Evolutionary conservation across 2,888 invertebrate species (phyloP), one percentile per base, ranked within the genome.

Genomic region (Baccha elongata): DNA sequence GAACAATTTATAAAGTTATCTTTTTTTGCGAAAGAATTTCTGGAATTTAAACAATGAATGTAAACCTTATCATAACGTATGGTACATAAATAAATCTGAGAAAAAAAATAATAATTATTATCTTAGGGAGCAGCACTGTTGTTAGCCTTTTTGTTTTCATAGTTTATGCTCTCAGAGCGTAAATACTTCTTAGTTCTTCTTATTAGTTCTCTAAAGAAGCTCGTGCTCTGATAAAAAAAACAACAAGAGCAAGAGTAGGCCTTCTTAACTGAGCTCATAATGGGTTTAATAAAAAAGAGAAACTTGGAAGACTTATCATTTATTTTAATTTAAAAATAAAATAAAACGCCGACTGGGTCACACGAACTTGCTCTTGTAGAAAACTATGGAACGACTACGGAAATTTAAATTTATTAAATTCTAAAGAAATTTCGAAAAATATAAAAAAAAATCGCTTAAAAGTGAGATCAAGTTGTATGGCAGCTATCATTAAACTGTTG

Each of bases 111-210:
- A 15, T 5, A 8, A 42, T 55, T 46, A n/a, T 55, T 32, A 40
- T 64, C 40, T 50, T 7, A 50, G 32, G 64, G 32, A 64, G 58
- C 71, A 78, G 32, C 76, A 71, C 76, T 78, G 76, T 37, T 53
- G n/a, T n/a, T n/a, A n/a, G 13, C 6, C 8, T 26, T 26, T 52
- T 15, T 11, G 17, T 55, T 21, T 37, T 32, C 19, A 40, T 8
- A 50, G 32, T 44, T 13, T 29, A 8, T 46, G 15, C 65, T 73
- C 73, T 64, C 52, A 26, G 55, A 53, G 32, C 13, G 8, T 55
- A 19, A 17, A 11, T 29, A n/a, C 26, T 60, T 60, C 23, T 60
- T n/a, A n/a, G 26, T 6, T 42, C 1, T 13, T 42, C 23, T 17
- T 10, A 17, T 11, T 52, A 1, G 26, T 15, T 42, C 44, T 32